Evolutionary conservation across 1,140 invertebrate genomes (phyloP), one percentile per base, ranked within the genome.

Genomic region (Drosophila orosa): DNA sequence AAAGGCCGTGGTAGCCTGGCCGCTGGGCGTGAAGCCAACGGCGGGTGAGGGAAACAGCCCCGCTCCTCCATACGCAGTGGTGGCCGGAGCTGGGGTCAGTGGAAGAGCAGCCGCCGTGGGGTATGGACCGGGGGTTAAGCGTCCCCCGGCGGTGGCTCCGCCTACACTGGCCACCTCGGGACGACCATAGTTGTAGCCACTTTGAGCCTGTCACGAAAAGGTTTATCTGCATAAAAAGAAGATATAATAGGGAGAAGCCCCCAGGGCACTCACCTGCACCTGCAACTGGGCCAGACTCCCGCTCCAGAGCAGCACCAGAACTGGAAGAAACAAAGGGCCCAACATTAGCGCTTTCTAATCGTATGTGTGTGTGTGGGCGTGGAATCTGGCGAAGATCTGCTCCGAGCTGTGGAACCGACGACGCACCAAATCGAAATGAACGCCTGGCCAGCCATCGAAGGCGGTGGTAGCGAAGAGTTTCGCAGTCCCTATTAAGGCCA

Each of bases 131-230:
- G 85, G 67, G 3, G 50, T 39, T 13, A 90, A 31, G 0, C 80
- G 78, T 7, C 57, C 76, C 4, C 75, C 80, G 10, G 71, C 69
- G 1, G 71, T 66, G 25, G 68, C 80, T 31, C 84, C 78, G 8
- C 78, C 76, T 76, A 90, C 42, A 25, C 52, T 85, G 42, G 66
- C 90, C 55, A 92, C 83, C 57, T 92, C 79, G 0, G 93, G 93
- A 25, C 91, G 81, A 13, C 92, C 92, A 78, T 94, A 94, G 44
- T 92, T 93, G 72, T 94, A 94, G 5, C 93, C 93, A 65, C 87
- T 91, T 78, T 93, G 92, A 45, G 83, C 92, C 92, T 93, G 39
- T 24, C 12, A 45, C 31, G 0, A 54, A 19, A 15, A 8, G 8
- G 7, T 42, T 52, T 9, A 17, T 3, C 39, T 29, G 6, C 12